Percentiles rank a stretch among this genome's conserved stretches.
Conservation (phyloP, 1,140 invertebrate species). For the Lepidurus arcticus region DNA sequence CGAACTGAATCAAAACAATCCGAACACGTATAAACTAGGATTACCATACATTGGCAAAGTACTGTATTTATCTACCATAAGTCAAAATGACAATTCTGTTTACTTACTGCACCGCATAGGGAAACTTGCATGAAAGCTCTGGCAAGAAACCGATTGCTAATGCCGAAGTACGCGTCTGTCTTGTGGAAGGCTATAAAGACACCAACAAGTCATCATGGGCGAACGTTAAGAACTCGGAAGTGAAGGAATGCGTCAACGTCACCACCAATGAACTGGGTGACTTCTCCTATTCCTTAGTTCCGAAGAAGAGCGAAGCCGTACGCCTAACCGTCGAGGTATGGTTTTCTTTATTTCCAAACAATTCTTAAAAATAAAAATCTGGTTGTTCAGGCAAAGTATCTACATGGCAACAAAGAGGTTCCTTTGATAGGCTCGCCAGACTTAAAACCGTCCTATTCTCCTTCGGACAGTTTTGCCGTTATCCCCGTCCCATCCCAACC, state of each 20-base stretch:
- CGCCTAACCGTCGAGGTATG: slow-evolving; percentile 36
- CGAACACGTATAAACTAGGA: slow-evolving; percentile 46
- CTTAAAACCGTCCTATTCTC: neutral
- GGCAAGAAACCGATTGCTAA: slow-evolving; percentile 42
- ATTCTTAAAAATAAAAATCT: neutral
- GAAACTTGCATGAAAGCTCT: slow-evolving; percentile 28
- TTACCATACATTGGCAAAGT: slow-evolving; percentile 60
- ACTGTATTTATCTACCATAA: neutral
- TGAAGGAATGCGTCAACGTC: neutral
- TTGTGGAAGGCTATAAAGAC: neutral
- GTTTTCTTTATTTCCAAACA: neutral
- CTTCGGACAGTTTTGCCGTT: neutral
- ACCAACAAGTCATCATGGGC: slow-evolving; percentile 37
- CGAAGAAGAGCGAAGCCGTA: slow-evolving; percentile 33
- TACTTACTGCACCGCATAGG: neutral
- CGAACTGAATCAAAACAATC: neutral
- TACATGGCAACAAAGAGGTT: neutral
- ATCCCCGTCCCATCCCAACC: neutral
- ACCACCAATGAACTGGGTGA: slow-evolving; percentile 41
- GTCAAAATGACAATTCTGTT: neutral
- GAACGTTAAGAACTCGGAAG: neutral
- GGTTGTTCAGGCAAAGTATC: neutral
- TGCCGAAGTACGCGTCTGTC: slow-evolving; percentile 41
- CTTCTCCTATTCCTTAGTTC: slow-evolving; percentile 36
- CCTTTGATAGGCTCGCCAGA: neutral